phyloP scores from a whole-genome alignment of 1,140 invertebrate genomes.

The Venturia canescens region DNA sequence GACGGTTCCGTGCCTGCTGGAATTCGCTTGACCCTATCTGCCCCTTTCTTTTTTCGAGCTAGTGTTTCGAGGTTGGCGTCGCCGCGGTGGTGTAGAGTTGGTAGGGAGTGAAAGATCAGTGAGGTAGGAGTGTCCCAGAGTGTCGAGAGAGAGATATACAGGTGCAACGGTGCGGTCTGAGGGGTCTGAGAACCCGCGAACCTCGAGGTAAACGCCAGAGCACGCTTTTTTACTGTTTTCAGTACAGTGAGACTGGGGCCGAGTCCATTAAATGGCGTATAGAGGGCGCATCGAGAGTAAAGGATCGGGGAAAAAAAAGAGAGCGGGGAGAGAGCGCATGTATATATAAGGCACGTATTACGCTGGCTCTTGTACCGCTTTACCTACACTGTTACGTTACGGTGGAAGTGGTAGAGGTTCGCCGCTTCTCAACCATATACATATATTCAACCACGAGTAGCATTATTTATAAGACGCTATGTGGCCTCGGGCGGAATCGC shows the following conservation, averaged over 20 bases:
- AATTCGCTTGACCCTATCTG: background rate
- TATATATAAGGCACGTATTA: conserved; percentile 28
- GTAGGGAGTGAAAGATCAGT: conserved; percentile 54
- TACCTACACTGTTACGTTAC: conserved; percentile 44
- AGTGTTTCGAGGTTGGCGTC: background rate
- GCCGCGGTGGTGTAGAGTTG: background rate
- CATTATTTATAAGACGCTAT: conserved; percentile 18
- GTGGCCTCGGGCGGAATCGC: conserved; percentile 44
- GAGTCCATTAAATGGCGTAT: background rate
- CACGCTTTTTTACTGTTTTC: conserved; percentile 56
- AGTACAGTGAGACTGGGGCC: conserved; percentile 35
- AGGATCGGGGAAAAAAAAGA: conserved; percentile 1
- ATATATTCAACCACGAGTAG: background rate
- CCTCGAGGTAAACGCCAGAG: conserved; percentile 31
- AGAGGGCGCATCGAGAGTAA: conserved; percentile 18
- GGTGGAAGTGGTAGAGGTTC: conserved; percentile 15
- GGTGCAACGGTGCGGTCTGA: conserved; percentile 61
- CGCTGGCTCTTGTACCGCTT: conserved; percentile 5
- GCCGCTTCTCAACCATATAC: background rate
- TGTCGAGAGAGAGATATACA: conserved; percentile 54
- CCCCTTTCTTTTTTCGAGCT: background rate
- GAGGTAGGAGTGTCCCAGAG: conserved; percentile 61
- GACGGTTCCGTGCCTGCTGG: conserved; percentile 17
- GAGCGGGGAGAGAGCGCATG: conserved; percentile 25
- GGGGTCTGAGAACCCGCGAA: conserved; percentile 43